These are phyloP conservation scores for Hyperopisus bebe DNA, from an alignment of 2,113 vertebrate genomes.

Conservation along the genomic window DNA sequence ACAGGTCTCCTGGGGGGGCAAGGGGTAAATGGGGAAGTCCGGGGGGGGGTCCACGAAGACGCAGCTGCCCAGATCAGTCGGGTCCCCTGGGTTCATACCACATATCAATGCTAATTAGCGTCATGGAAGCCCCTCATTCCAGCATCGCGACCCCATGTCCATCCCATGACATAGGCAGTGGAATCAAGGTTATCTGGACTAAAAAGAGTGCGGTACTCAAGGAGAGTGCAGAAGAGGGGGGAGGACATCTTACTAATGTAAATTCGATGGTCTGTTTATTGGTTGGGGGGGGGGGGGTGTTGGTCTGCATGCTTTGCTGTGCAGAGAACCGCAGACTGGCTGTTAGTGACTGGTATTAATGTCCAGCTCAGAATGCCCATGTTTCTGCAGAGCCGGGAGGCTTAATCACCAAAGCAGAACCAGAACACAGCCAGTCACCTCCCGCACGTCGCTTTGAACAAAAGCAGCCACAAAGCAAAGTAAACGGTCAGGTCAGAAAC, in stretches of 20 bases:
- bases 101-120: slow-evolving; percentile 10
- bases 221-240: background rate
- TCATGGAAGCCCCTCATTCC: slow-evolving; percentile 27
- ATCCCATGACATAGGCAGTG: too few relatives aligned
- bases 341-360: background rate
- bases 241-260: background rate
- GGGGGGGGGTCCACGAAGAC: background rate
- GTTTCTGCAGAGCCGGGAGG: background rate
- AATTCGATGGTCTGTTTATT: background rate
- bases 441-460: background rate
- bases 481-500: background rate
- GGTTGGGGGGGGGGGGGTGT: too few relatives aligned
- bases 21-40: background rate
- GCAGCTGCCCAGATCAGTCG: background rate
- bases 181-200: background rate
- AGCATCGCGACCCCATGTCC: background rate
- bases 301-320: background rate
- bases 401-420: background rate
- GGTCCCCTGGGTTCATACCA: background rate
- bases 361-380: background rate
- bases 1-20: background rate
- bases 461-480: background rate
- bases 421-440: background rate
- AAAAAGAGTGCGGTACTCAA: background rate
- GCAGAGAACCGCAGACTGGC: too few relatives aligned